Percentiles rank a stretch among this genome's conserved stretches.
Conservation (phyloP, 2,113 vertebrate species). For the Stictonetta naevosa region DNA sequence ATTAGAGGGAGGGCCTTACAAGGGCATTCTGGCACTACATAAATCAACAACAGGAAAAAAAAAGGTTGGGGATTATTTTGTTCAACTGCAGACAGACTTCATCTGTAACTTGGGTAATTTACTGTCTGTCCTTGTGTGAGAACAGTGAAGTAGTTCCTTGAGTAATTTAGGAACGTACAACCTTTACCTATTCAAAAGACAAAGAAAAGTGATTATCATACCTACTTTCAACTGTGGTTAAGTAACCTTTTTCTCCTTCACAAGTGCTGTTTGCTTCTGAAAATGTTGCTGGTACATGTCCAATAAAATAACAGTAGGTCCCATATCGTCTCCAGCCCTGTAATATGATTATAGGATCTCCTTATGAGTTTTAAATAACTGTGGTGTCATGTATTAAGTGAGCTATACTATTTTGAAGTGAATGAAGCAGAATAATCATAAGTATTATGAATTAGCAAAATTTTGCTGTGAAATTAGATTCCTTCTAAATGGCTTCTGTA, state of each 20-base stretch:
- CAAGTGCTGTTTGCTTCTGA: constrained; percentile 84
- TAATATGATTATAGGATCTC: background rate
- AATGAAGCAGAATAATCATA: rapidly evolving
- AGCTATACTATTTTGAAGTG: background rate
- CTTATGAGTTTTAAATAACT: background rate
- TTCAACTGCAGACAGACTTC: background rate
- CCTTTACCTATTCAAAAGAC: background rate
- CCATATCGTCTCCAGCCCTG: constrained; percentile 86
- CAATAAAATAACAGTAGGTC: constrained; percentile 86
- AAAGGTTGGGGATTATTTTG: background rate
- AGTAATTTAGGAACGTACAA: background rate
- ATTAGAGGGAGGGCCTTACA: rapidly evolving
- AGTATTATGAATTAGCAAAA: background rate
- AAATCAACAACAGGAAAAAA: background rate
- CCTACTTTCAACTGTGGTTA: constrained; percentile 86
- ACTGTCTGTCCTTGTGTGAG: background rate
- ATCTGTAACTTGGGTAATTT: background rate
- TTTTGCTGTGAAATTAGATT: background rate
- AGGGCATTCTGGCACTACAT: background rate
- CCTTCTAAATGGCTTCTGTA: background rate
- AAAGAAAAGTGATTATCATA: constrained; percentile 49
- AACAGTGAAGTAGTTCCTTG: background rate
- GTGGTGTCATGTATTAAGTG: background rate
- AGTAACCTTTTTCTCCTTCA: constrained; percentile 50
- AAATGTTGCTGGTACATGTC: constrained; percentile 80